Evolutionary conservation across 2,113 vertebrate genomes (phyloP), one percentile per base, ranked within the genome.

Genomic region (Numida meleagris): DNA sequence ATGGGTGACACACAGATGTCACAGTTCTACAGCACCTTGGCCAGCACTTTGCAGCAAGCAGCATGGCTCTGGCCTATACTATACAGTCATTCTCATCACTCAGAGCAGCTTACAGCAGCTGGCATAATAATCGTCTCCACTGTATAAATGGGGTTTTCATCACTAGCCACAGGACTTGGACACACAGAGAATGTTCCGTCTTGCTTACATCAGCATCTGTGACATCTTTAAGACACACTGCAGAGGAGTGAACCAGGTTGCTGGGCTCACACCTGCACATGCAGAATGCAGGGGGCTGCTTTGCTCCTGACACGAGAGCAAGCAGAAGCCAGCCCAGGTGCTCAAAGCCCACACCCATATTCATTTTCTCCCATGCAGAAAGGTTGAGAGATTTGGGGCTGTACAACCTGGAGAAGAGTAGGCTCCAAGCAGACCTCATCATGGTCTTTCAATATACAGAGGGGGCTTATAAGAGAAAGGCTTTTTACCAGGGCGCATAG

Each of bases 1-100:
- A 2, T 31, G 40, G 40, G 50, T 0, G 2, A 58, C 82, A 59
- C 0, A 0, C 17, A 61, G 45, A 27, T 77, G 36, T 48, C 63
- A 57, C 29, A 66, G 31, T 14, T 78, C 66, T 58, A 2, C 27
- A 67, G 34, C 15, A 9, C 15, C 63, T 70, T 73, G 61, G 38
- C 66, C 88, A 70, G 38, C 57, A 1, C 46, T 38, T 2, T 21
- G 48, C 48, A 50, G 71, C 48, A 38, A 59, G 57, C 42, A 34
- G 51, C 1, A 3, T 2, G 14, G 50, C 65, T 68, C 43, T 34
- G 57, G 70, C 46, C 1, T 0, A 3, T 14, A 27, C 31, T 0
- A 4, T 3, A 4, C 15, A 12, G 13, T 21, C 34, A 40, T 16
- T 63, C 77, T 86, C 83, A 45, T 31, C 48, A 29, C 75, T 57